A percentile compares a stretch with the other conserved stretches of the same genome.
phyloP scores from a whole-genome alignment of 2,888 invertebrate species.

The Mechanitis mazaeus region DNA sequence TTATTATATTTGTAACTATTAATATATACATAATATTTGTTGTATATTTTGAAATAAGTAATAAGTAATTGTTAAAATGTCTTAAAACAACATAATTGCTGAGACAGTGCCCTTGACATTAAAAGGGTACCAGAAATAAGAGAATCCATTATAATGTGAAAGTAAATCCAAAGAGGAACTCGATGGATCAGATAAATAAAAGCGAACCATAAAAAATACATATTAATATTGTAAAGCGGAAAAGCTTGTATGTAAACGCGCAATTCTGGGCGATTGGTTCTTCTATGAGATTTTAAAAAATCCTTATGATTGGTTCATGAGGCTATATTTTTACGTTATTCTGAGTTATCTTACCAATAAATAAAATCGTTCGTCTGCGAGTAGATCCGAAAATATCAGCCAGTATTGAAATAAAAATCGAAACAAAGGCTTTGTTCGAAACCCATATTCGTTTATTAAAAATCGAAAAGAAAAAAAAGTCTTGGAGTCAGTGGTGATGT shows the following conservation, averaged over 20 bases:
- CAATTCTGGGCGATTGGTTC: too few species aligned
- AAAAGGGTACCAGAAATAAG: constrained; percentile 25
- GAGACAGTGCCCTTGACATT: constrained; percentile 28
- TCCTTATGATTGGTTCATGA: too few species aligned
- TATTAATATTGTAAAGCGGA: too few species aligned
- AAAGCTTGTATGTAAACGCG: too few species aligned
- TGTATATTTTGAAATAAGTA: constrained; percentile 9
- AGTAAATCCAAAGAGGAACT: constrained; percentile 23
- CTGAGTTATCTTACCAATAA: too few species aligned
- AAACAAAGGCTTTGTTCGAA: neutral
- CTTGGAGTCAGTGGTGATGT: constrained; percentile 29
- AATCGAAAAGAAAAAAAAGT: constrained; percentile 24
- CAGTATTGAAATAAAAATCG: neutral
- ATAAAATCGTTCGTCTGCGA: too few species aligned
- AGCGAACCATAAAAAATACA: neutral
- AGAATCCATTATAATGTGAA: constrained; percentile 27
- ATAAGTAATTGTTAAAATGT: constrained; percentile 11
- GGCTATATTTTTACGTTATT: too few species aligned
- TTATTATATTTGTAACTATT: constrained; percentile 6
- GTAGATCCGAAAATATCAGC: too few species aligned
- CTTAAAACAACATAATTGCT: constrained; percentile 18
- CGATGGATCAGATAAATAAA: constrained; percentile 22
- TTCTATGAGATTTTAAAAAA: too few species aligned
- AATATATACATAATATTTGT: neutral
- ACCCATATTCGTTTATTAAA: constrained; percentile 17